Conservation (phyloP, 2,113 vertebrate genomes). For the Salvator merianae region DNA sequence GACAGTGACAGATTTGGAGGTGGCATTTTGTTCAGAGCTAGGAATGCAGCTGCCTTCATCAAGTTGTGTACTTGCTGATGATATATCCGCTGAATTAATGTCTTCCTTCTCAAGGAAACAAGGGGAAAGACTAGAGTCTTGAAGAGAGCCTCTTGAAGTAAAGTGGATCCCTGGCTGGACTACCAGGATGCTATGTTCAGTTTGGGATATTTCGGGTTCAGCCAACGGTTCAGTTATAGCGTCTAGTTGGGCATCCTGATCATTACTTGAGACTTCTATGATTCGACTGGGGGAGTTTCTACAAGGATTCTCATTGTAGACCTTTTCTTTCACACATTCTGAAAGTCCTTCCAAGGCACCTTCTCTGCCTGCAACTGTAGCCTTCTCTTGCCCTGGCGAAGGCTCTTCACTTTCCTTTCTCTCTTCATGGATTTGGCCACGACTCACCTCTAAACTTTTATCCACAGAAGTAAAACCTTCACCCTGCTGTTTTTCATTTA, state of each 20-base stretch:
- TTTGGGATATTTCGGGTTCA: background rate
- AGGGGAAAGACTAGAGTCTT: background rate
- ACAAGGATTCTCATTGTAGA: background rate
- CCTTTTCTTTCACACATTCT: background rate
- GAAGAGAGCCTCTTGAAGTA: background rate
- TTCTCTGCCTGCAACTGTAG: background rate
- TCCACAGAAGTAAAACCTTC: background rate
- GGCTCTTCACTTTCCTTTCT: background rate
- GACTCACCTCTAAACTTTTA: background rate
- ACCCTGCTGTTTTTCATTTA: background rate
- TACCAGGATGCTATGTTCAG: background rate
- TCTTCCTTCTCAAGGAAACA: background rate
- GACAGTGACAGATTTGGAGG: conserved; percentile 54
- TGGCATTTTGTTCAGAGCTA: background rate
- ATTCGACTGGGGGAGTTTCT: background rate
- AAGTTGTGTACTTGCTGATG: background rate
- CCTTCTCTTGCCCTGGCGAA: background rate
- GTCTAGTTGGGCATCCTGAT: background rate
- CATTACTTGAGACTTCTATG: background rate
- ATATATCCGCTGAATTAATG: background rate
- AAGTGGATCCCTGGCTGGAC: background rate
- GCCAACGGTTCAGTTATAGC: background rate
- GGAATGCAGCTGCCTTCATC: background rate
- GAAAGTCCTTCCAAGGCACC: background rate
- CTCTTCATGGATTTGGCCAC: background rate